phyloP scores from a whole-genome alignment of 2,113 vertebrate genomes.

The Chamaetylas fuelleborni region DNA sequence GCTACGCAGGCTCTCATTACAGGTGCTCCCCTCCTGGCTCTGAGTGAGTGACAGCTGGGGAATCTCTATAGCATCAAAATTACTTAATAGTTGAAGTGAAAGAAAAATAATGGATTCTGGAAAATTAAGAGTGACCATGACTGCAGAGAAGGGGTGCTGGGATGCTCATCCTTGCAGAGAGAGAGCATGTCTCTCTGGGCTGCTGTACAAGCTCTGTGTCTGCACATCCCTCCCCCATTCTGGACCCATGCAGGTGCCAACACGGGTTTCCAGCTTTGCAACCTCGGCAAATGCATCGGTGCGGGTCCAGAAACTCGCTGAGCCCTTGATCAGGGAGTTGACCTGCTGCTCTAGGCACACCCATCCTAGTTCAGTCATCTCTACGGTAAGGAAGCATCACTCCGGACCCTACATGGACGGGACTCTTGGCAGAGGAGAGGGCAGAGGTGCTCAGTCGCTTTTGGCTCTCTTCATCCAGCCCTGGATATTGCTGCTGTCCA shows the following conservation, averaged over 20 bases:
- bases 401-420: rapidly evolving
- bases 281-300: not conserved
- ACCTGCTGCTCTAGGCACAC: not conserved
- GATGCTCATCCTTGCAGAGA: not conserved
- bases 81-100: not conserved
- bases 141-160: not conserved
- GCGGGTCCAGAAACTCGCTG: constrained; percentile 20
- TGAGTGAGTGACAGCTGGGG: not conserved
- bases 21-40: not conserved
- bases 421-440: not conserved
- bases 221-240: not conserved
- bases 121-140: not conserved
- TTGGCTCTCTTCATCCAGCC: not conserved
- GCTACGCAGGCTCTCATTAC: not conserved
- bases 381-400: constrained; percentile 43
- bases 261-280: not conserved
- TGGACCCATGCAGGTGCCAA: constrained; percentile 36
- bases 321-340: constrained; percentile 30
- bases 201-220: not conserved
- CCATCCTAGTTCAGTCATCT: not conserved
- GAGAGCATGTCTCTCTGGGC: not conserved
- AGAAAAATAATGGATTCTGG: not conserved
- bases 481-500: not conserved
- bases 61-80: not conserved
- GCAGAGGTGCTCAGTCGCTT: not conserved